Base-by-base conservation (phyloP, 2,113 vertebrate species). In the Hemicordylus capensis region DNA sequence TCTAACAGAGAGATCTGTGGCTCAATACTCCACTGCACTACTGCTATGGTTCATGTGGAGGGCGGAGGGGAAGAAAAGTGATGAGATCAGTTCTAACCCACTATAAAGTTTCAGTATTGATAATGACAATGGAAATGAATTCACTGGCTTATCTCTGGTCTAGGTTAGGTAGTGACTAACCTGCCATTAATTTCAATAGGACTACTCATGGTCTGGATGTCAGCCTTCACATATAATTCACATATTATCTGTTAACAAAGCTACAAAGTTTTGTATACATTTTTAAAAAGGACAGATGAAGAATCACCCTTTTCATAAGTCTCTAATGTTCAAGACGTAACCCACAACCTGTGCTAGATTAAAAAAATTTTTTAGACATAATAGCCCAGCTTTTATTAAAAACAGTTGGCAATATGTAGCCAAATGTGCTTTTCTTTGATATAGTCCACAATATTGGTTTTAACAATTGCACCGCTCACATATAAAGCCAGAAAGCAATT, bases 231-330 rank as follows among this genome's bases (percentile, higher is more conserved):
- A 63, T 39, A 85, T 81, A 91, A 86, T 76, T 78, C n/a, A n/a
- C n/a, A 88, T 48, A 56, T 89, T 61, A 74, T 89, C 59, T 54
- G 85, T 67, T 85, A n/a, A n/a, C 84, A 48, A 90, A 86, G 84
- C 48, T 61, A 85, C 46, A 87, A 91, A 90, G 2, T 88, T 84
- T 88, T 87, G 86, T 77, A 90, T 80, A 46, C 34, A 81, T 9
- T 81, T 80, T 31, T 19, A 58, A 7, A 44, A 67, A 87, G 75
- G 67, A 77, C 20, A 86, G 67, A 90, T 10, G 76, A 90, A 26
- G 26, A 82, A 75, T 54, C 24, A 83, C 4, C 2, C 42, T 72
- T 85, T 87, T 76, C 42, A 87, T 19, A 11, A 22, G 72, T 67
- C n/a, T 39, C 78, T 22, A 87, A 14, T 48, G 46, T 46, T 89